Conservation (phyloP, 1,140 invertebrate genomes). For the Drosophila parabipectinata region DNA sequence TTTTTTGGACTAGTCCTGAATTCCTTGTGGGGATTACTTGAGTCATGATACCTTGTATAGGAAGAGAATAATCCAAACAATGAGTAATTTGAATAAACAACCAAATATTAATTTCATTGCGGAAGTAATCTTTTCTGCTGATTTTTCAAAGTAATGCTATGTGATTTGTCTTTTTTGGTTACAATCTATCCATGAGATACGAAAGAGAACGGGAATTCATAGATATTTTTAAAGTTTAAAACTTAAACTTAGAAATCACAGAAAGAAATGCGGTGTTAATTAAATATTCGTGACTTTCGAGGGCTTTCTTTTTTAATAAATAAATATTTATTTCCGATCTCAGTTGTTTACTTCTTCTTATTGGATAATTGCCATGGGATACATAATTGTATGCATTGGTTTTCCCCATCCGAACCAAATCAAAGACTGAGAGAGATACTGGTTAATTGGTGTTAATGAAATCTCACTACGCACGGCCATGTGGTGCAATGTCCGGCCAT, state of each 20-base stretch:
- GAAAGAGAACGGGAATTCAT: background rate
- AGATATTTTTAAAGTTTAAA: too few relatives aligned
- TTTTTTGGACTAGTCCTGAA: background rate
- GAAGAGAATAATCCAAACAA: background rate
- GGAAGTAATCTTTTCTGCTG: background rate
- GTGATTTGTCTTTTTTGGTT: background rate
- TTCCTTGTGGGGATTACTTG: too few relatives aligned
- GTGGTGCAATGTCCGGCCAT: conserved; percentile 41
- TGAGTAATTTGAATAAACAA: background rate
- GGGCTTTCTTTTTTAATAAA: conserved; percentile 1
- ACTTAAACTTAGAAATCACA: background rate
- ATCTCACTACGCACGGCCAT: conserved; percentile 5
- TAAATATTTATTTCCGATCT: background rate
- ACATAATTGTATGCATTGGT: background rate
- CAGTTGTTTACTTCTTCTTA: too few relatives aligned
- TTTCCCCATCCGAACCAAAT: background rate
- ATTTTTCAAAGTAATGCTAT: background rate
- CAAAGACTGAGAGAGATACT: background rate
- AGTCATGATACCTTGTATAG: background rate
- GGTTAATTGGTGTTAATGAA: conserved; percentile 31
- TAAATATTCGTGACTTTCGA: background rate
- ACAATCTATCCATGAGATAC: background rate
- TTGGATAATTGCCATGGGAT: background rate
- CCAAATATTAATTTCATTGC: background rate
- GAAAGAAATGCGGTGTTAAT: background rate